phyloP scores from a whole-genome alignment of 2,888 invertebrate species.

The Brenthis daphne region DNA sequence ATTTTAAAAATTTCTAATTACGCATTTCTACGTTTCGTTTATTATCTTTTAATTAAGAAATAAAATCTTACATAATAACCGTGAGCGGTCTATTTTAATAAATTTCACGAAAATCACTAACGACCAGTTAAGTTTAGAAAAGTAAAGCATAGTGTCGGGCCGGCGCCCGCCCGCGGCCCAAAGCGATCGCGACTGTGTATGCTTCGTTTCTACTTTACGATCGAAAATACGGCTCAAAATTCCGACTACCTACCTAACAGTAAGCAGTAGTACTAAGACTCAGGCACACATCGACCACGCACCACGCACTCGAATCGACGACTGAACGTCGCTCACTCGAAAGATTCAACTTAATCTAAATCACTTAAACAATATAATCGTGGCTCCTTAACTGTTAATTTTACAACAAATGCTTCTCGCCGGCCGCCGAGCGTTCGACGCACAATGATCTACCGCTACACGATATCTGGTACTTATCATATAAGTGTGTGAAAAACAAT shows the following conservation, averaged over 20 bases:
- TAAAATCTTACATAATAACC: constrained; percentile 80
- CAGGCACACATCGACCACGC: constrained; percentile 80
- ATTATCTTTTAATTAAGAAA: constrained; percentile 82
- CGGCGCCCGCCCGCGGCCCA: constrained; percentile 41
- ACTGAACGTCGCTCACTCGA: constrained; percentile 79
- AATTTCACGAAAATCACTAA: constrained; percentile 79
- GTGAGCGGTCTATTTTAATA: constrained; percentile 81
- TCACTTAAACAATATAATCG: constrained; percentile 80
- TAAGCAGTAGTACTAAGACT: constrained; percentile 80
- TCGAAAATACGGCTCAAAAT: constrained; percentile 80
- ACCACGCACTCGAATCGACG: constrained; percentile 77
- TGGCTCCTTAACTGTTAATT: constrained; percentile 78
- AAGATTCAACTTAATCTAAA: constrained; percentile 80
- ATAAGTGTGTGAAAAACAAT: constrained; percentile 75
- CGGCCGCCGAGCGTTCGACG: constrained; percentile 71
- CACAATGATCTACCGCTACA: constrained; percentile 71
- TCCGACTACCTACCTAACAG: constrained; percentile 82
- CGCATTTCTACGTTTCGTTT: constrained; percentile 81
- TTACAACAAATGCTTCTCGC: constrained; percentile 81
- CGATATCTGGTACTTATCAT: constrained; percentile 75
- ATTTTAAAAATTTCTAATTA: constrained; percentile 82
- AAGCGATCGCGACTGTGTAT: constrained; percentile 73
- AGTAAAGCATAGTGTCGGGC: constrained; percentile 70
- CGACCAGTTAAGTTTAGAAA: constrained; percentile 75
- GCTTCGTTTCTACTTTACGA: constrained; percentile 78